Percentiles rank a stretch among this genome's conserved stretches.
Conservation (phyloP, 2,113 vertebrate genomes). For the Actenoides lindsayi region DNA sequence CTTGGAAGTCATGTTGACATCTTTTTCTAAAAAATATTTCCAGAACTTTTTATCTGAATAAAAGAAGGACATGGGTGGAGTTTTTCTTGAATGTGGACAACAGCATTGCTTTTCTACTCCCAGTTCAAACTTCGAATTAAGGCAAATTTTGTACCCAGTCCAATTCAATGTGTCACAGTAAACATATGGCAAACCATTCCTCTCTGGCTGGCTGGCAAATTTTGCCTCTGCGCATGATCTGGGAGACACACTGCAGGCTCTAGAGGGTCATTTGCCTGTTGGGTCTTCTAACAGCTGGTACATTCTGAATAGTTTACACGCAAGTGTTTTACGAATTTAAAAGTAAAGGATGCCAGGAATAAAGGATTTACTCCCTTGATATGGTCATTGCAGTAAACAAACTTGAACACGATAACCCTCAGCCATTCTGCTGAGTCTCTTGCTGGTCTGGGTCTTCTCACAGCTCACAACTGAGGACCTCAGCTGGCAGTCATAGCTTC, state of each 20-base stretch:
- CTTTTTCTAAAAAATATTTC: not conserved
- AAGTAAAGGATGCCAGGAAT: slow-evolving; percentile 1
- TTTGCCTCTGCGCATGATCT: not conserved
- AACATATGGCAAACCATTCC: not conserved
- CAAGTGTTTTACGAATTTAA: not conserved
- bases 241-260: not conserved
- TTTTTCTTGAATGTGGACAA: not conserved
- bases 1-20: not conserved
- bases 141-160: not conserved
- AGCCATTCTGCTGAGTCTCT: not conserved
- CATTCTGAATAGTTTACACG: not conserved
- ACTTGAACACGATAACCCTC: not conserved
- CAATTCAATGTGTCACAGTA: not conserved
- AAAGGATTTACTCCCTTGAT: not conserved
- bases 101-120: not conserved
- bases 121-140: not conserved
- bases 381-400: not conserved
- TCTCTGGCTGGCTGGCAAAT: not conserved
- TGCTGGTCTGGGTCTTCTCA: not conserved
- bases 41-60: not conserved
- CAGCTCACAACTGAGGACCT: not conserved
- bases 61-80: not conserved
- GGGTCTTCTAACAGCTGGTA: slow-evolving; percentile 24
- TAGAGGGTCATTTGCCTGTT: not conserved
- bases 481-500: not conserved